phyloP scores from a whole-genome alignment of 2,888 invertebrate genomes.

The Noctua comes region DNA sequence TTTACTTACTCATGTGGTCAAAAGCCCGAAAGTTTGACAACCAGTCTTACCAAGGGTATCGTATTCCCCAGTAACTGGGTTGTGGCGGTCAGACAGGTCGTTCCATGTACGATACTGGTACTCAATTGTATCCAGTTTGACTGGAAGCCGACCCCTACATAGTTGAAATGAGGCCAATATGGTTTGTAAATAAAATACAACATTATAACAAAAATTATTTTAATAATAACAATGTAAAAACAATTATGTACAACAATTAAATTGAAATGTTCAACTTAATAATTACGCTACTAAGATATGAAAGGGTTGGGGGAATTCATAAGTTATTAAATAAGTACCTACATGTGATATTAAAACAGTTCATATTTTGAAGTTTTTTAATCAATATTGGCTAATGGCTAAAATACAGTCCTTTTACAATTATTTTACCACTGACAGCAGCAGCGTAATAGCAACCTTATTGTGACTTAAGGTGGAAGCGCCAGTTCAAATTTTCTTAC shows the following conservation, averaged over 20 bases:
- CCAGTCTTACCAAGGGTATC: not conserved
- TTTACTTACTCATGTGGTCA: too few species aligned
- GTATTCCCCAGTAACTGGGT: not conserved
- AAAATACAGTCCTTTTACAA: not conserved
- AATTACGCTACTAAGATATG: conserved; percentile 12
- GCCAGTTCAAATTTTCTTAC: too few species aligned
- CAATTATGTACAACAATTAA: conserved; percentile 52
- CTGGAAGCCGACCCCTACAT: not conserved
- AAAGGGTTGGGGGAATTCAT: conserved; percentile 1
- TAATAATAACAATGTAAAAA: conserved; percentile 49
- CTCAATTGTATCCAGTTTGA: not conserved
- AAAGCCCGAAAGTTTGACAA: not conserved
- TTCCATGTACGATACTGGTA: not conserved
- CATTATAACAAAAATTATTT: conserved; percentile 8
- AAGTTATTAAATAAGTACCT: conserved; percentile 4
- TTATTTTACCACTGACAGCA: too few species aligned
- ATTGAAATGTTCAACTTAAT: conserved; percentile 37
- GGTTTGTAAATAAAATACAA: conserved; percentile 16
- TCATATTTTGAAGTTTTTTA: not conserved
- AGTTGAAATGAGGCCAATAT: not conserved
- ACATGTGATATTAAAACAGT: not conserved
- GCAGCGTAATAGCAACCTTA: too few species aligned
- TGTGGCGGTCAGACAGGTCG: not conserved
- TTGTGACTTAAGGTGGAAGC: too few species aligned
- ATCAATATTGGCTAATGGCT: not conserved